phyloP scores from a whole-genome alignment of 2,113 vertebrate genomes.

The Anarrhichthys ocellatus region DNA sequence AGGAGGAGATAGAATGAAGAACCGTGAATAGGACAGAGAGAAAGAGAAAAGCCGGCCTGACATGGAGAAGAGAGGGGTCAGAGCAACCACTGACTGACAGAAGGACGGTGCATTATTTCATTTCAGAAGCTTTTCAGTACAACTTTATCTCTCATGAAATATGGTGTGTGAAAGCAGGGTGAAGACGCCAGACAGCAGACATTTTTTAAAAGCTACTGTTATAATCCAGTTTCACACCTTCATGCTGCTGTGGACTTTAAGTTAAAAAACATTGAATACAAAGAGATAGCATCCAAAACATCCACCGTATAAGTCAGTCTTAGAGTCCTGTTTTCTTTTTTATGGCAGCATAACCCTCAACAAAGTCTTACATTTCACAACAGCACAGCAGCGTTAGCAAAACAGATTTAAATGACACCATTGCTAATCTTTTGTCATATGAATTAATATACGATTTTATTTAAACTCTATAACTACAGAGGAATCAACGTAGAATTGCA shows the following conservation, averaged over 20 bases:
- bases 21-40: constrained; percentile 47
- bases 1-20: constrained; percentile 49
- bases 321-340: background rate
- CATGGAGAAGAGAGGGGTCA: constrained; percentile 40
- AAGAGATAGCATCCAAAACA: constrained; percentile 2
- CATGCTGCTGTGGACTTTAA: constrained; percentile 1
- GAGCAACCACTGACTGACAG: constrained; percentile 20
- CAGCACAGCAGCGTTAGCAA: constrained; percentile 2
- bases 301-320: background rate
- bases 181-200: constrained; percentile 1
- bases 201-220: constrained; percentile 8
- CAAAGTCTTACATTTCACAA: background rate
- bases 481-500: background rate
- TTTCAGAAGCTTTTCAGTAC: constrained; percentile 10
- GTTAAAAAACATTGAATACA: no score
- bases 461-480: background rate
- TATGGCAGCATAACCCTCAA: constrained; percentile 14
- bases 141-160: constrained; percentile 53
- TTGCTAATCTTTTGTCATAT: background rate
- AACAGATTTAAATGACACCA: background rate
- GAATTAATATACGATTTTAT: background rate
- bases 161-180: constrained; percentile 18
- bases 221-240: background rate
- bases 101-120: constrained; percentile 31
- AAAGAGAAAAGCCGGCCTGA: constrained; percentile 21